phyloP scores from a whole-genome alignment of 2,888 invertebrate species.

The Xestia sexstrigata region DNA sequence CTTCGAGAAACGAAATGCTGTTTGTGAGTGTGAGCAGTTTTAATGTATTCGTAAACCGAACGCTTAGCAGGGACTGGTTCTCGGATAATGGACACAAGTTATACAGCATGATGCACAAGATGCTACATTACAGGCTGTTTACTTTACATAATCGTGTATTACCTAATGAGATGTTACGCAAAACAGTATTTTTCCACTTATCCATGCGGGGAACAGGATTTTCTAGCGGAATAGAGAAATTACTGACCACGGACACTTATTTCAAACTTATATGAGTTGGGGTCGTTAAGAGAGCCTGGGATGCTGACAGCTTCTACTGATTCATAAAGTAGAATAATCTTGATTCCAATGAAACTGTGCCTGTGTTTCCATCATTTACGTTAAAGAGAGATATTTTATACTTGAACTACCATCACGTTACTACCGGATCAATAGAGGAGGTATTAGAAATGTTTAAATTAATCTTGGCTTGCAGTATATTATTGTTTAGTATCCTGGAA shows the following conservation, averaged over 20 bases:
- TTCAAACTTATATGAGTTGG: conserved; percentile 26
- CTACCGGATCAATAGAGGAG: conserved; percentile 21
- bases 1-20: conserved; percentile 43
- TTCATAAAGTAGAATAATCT: conserved; percentile 33
- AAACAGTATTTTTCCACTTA: conserved; percentile 69
- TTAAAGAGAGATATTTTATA: conserved; percentile 5
- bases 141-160: conserved; percentile 76
- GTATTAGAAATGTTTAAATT: conserved; percentile 30
- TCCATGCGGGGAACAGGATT: conserved; percentile 51
- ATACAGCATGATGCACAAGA: conserved; percentile 68
- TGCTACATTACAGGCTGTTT: conserved; percentile 68
- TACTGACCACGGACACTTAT: conserved; percentile 43
- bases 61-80: conserved; percentile 62
- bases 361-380: conserved; percentile 11
- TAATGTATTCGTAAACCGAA: conserved; percentile 61
- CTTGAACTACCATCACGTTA: not conserved
- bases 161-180: conserved; percentile 73
- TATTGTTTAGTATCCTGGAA: conserved; percentile 39
- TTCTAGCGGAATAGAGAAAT: conserved; percentile 64
- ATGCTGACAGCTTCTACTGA: conserved; percentile 20
- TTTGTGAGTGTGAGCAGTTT: conserved; percentile 54
- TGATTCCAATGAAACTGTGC: conserved; percentile 18
- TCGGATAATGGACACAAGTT: conserved; percentile 64
- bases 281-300: conserved; percentile 12
- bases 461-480: not conserved